phyloP scores from a whole-genome alignment of 2,113 vertebrate species.

The Triplophysa rosa region DNA sequence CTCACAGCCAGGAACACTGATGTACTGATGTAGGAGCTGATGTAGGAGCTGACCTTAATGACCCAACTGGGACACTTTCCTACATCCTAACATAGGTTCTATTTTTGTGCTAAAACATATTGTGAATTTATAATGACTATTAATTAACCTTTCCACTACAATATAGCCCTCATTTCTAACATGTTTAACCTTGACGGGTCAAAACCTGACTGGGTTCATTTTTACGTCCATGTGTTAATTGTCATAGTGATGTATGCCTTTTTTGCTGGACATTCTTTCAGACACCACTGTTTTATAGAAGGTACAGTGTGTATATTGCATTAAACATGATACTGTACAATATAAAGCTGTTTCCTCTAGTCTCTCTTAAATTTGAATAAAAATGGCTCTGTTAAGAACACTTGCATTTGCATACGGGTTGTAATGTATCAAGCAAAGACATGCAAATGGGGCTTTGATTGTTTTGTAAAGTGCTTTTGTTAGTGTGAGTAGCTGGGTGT shows the following conservation, averaged over 20 bases:
- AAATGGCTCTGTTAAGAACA: neutral
- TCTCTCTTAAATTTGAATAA: slow-evolving; percentile 10
- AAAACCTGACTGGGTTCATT: too few relatives aligned
- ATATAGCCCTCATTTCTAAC: neutral
- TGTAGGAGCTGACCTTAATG: neutral
- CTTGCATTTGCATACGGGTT: neutral
- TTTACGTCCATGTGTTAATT: too few relatives aligned
- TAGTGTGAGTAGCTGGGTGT: slow-evolving; percentile 10
- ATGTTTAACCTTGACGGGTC: too few relatives aligned
- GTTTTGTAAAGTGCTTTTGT: slow-evolving; percentile 18
- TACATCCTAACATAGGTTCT: too few relatives aligned
- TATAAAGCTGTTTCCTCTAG: neutral
- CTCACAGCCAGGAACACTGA: neutral
- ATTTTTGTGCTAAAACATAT: neutral
- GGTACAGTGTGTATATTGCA: neutral
- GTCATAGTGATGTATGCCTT: too few relatives aligned
- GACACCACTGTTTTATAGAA: neutral
- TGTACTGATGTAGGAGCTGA: neutral
- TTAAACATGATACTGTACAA: neutral
- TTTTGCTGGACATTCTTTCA: neutral
- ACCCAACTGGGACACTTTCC: too few relatives aligned
- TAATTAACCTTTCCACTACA: neutral
- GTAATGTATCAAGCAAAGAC: neutral
- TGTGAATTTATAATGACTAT: neutral
- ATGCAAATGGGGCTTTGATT: slow-evolving; percentile 12